Base-by-base conservation (phyloP, 2,888 invertebrate species). In the Agrotis puta region DNA sequence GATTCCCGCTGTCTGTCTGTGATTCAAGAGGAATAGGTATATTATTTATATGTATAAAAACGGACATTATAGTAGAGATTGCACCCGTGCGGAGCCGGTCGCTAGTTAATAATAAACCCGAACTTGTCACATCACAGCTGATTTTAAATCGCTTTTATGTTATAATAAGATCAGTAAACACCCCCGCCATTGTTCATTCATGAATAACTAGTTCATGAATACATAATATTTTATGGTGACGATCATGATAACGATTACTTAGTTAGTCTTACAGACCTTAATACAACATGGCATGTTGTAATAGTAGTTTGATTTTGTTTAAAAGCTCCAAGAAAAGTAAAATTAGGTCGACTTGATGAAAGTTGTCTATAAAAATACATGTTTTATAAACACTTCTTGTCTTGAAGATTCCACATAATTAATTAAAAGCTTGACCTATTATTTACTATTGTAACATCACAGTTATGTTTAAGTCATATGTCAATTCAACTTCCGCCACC, bases 181-280 rank as follows among this genome's bases (percentile, higher is more conserved):
- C 53, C 43, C 54, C 56, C 27, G 45, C 14, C 48, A 33, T 51
- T 45, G 20, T 81, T 59, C 50, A 63, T 68, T 81, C 54, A 68
- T 48, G 39, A 81, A 67, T 54, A 74, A 58, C 33, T 33, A 33
- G 33, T 68, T 81, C 54, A 68, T 48, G 39, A 81, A 68, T 45
- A 64, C 20, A 33, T 16, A 33, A 61, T 39, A n/a, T n/a, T n/a
- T n/a, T 62, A 22, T 33, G 20, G 71, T 79, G 45, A 54, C 61
- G 57, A 56, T 39, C 39, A 39, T 43, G 20, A 2, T 65, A 14
- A 45, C 20, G 70, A 65, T 69, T 69, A 22, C 24, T 4, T n/a
- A 43, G 70, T 53, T 39, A 33, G 0, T 24, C 4, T 33, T 3
- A 56, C 65, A 6, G 48, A 77, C 56, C 56, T 63, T 56, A 20